phyloP scores from a whole-genome alignment of 2,888 invertebrate species.

The Acholoe squamosa region DNA sequence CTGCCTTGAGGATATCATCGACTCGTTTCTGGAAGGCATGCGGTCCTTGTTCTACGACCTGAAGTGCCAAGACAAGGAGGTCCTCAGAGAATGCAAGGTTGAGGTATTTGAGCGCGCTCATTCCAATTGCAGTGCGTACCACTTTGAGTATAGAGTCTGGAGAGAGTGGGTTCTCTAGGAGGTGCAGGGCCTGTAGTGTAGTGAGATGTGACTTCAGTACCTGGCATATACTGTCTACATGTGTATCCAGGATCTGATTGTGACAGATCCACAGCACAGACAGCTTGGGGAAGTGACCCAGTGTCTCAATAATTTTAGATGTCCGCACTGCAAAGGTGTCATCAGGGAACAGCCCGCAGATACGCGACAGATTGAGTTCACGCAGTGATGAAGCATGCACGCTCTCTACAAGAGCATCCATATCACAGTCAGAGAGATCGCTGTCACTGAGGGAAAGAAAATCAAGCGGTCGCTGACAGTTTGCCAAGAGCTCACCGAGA shows the following conservation, averaged over 20 bases:
- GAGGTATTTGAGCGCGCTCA: constrained; percentile 72
- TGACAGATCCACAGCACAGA: constrained; percentile 75
- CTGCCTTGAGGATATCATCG: neutral
- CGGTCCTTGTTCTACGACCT: constrained; percentile 74
- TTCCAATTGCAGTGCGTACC: constrained; percentile 71
- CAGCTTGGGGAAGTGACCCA: constrained; percentile 73
- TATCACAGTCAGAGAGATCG: constrained; percentile 75
- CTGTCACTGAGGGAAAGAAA: constrained; percentile 75
- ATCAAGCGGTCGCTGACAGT: constrained; percentile 72
- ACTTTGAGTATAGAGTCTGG: constrained; percentile 72
- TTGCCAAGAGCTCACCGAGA: constrained; percentile 74
- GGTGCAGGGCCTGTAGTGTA: constrained; percentile 73
- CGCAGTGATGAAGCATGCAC: constrained; percentile 73
- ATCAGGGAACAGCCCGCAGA: constrained; percentile 76
- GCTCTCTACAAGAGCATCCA: constrained; percentile 72
- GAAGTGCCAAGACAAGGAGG: constrained; percentile 38
- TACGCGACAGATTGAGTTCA: constrained; percentile 76
- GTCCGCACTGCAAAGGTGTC: constrained; percentile 74
- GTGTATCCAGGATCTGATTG: constrained; percentile 73
- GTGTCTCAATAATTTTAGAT: constrained; percentile 71
- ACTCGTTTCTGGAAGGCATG: constrained; percentile 35
- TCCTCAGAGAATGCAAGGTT: constrained; percentile 63
- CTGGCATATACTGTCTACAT: constrained; percentile 72
- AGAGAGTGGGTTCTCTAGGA: constrained; percentile 73
- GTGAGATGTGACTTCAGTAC: constrained; percentile 68